Evolutionary conservation across 2,888 invertebrate genomes (phyloP), one percentile per base, ranked within the genome.

Genomic region (Diabrotica balteata): DNA sequence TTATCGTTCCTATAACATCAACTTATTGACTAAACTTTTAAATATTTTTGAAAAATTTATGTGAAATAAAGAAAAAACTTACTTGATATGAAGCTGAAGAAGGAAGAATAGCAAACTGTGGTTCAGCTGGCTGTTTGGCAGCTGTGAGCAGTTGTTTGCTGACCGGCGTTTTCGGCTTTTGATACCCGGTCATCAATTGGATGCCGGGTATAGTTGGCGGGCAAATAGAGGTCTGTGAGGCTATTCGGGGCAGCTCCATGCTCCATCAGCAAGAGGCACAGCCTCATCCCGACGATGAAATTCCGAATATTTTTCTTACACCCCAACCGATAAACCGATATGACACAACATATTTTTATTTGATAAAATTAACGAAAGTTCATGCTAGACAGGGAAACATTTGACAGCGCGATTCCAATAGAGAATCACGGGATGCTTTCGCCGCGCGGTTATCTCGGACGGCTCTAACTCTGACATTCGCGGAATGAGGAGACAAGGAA

Each of bases 21-120:
- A 32, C 32, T 32, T 32, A 32, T 32, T 32, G 5, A 32, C 32
- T 52, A 8, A 22, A 9, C 32, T 52, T 52, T 32, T 52, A 0
- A 32, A 50, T n/a, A 11, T 53, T 11, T 42, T 53, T n/a, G 10
- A n/a, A 53, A 53, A 42, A 53, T 42, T 2, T 7, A 47, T 4
- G 47, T 47, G 5, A 47, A 55, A 45, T 17, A 44, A 8, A 45
- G 8, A 7, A 44, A 7, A 44, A 2, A 54, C 71, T 71, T 45
- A 73, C 73, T 60, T 73, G 73, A 76, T 89, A 88, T 76, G 86
- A 85, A 66, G 82, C 79, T 52, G 82, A 79, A 45, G 80, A 78
- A 58, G 84, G 83, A 71, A 84, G 76, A 62, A 82, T 77, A 46
- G 83, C 81, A 75, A 84, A 82, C 73, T 84, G 80, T 44, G 84